Evolutionary conservation across 2,797 vertebrate genomes (phyloP), one percentile per base, ranked within the genome.

Genomic region (Bradypus variegatus): DNA sequence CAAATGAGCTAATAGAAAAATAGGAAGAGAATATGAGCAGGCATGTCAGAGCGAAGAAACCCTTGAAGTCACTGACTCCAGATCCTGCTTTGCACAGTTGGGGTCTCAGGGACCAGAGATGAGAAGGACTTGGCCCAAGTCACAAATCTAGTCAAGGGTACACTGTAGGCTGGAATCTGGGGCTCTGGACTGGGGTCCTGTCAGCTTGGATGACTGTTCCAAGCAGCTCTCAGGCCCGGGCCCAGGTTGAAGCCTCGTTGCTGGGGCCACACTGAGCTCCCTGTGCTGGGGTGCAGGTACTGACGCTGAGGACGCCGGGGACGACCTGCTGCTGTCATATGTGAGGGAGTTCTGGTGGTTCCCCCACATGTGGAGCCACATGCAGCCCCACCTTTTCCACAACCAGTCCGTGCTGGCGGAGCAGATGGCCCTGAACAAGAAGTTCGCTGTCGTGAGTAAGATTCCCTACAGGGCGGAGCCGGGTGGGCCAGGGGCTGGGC

Each of bases 271-370:
- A 64, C 92, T 88, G 86, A 94, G 93, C 69, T 1, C 14, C 86
- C 87, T 62, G 41, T 53, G 78, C 41, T 19, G 0, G 36, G 33
- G 65, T 9, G 2, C 70, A 99, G 99, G 99, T 97, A 99, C 99
- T 0, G 99, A 99, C 50, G 99, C 99, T 0, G 99, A 99, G 97
- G 99, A 99, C 0, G 98, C 99, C 38, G 99, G 99, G 0, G 99
- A 99, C 0, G 99, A 99, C 97, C 98, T 99, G 96, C 98, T 99
- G 96, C 98, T 99, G 73, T 99, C 98, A 31, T 99, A 98, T 0
- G 98, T 99, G 95, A 99, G 98, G 96, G 99, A 99, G 97, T 99
- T 99, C 97, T 99, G 99, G 99, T 99, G 99, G 99, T 99, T 99
- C 91, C 99, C 99, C 3, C 99, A 99, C 97, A 99, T 99, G 99